A percentile compares a stretch with the other conserved stretches of the same genome.
Evolutionary conservation across 2,888 invertebrate species (phyloP).

Genomic region (Tenthredo distinguenda): DNA sequence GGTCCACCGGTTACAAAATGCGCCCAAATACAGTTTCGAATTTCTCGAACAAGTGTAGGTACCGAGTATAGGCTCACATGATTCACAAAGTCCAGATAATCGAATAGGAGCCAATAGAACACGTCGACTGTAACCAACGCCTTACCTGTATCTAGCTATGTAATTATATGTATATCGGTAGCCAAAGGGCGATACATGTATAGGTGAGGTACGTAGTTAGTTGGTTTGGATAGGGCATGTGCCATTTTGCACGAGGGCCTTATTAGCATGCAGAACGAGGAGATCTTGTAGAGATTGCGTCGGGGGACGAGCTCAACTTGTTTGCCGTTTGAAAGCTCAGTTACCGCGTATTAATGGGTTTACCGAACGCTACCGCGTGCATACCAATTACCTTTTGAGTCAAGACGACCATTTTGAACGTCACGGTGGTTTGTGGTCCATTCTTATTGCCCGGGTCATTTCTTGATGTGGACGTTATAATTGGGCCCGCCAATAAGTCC

Average conservation of each 20-base stretch:
- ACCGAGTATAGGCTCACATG: neutral
- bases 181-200: conserved; percentile 29
- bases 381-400: conserved; percentile 33
- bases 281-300: conserved; percentile 51
- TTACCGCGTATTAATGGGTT: conserved; percentile 51
- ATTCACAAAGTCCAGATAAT: neutral
- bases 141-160: neutral
- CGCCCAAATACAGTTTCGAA: neutral
- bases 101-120: neutral
- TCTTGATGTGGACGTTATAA: neutral
- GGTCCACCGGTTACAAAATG: conserved; percentile 23
- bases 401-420: conserved; percentile 40
- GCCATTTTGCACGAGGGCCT: conserved; percentile 47
- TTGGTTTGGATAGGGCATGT: conserved; percentile 41
- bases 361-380: conserved; percentile 32
- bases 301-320: conserved; percentile 49
- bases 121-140: neutral
- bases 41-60: neutral
- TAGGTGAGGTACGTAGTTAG: neutral
- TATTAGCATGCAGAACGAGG: conserved; percentile 51
- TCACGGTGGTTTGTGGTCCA: conserved; percentile 37
- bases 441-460: conserved; percentile 21
- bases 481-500: conserved; percentile 15
- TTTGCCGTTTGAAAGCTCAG: conserved; percentile 52
- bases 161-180: neutral